Base-by-base conservation (phyloP, 2,113 vertebrate species). In the rabbit (Oryctolagus cuniculus) region DNA sequence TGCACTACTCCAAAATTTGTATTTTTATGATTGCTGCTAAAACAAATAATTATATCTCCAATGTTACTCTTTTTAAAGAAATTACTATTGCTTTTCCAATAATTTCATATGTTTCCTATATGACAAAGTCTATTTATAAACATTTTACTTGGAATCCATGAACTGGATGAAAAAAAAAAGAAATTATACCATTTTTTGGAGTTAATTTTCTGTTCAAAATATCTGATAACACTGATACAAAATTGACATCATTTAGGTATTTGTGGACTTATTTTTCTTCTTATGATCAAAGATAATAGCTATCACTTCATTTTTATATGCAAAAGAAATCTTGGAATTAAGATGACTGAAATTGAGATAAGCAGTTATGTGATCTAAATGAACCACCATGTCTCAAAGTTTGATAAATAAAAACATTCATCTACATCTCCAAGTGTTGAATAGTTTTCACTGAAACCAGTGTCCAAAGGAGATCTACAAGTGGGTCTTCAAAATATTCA, bases 281-380 rank as follows among this genome's bases (percentile, higher is more conserved):
- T 63, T n/a, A 61, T 63, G 25, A 16, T 63, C 29, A 67, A 79
- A 73, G 6, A 86, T 63, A 75, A 89, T 19, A 80, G 13, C 24
- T 67, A 80, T 83, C 24, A 82, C 9, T 82, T 93, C 25, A 51
- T 72, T 79, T 83, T 79, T 44, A 51, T 53, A 82, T n/a, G 27
- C 6, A 36, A 72, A 83, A 53, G n/a, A 66, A 87, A 58, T 16
- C 10, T 84, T 73, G 34, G 31, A 72, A 79, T 88, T 27, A 84
- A 84, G 91, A 84, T 67, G 58, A 91, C 7, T 79, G 36, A 91
- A 84, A 64, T 66, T 79, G 72, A 91, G 58, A 79, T 61, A 49
- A 91, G 34, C 12, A 36, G 31, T 73, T 29, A 78, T 83, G 53
- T 73, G 36, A 88, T 58, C n/a, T 66, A 44, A 91, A 73, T 58